Evolutionary conservation across 2,888 invertebrate species (phyloP), one percentile per base, ranked within the genome.

Genomic region (Plagiodera versicolora): DNA sequence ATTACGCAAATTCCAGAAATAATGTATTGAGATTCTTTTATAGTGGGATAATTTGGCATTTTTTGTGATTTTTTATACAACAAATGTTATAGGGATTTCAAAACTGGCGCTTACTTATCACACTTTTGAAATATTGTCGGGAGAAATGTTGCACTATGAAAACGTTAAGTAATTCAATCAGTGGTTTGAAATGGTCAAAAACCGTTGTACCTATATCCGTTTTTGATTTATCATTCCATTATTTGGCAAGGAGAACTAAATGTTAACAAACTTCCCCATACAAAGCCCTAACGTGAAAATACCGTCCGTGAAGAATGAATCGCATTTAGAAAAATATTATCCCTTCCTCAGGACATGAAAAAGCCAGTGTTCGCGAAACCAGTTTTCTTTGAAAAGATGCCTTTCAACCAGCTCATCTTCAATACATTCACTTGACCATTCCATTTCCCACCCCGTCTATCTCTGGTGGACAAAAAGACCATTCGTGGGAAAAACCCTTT

Each of bases 341-440:
- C 65, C 65, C 61, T 56, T 54, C 19, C 51, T 50, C 6, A 39
- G 10, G 55, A 61, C 58, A 57, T 60, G 68, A 66, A 69, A 72
- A 70, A 70, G 67, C 71, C 67, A 65, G 69, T 66, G 70, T 70
- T 58, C 67, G 62, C 65, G 67, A 68, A 74, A 75, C 74, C 74
- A 74, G 75, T 75, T 72, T 70, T 65, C 67, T 68, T 67, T 67
- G 66, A 67, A 69, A 71, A 67, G 66, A 68, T 67, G 67, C 58
- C 50, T 48, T 62, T 62, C 58, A 59, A 54, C 52, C 39, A 58
- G 69, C 67, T 63, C 70, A 72, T 72, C 72, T 70, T 70, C 69
- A 65, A 57, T 65, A 73, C 71, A 74, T 74, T 75, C 75, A 75
- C 75, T 75, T 75, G 75, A 75, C 74, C 75, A 73, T 73, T 74